A percentile compares a stretch with the other conserved stretches of the same genome.
Conservation (phyloP, 1,140 invertebrate species). For the Hycleus cichorii region DNA sequence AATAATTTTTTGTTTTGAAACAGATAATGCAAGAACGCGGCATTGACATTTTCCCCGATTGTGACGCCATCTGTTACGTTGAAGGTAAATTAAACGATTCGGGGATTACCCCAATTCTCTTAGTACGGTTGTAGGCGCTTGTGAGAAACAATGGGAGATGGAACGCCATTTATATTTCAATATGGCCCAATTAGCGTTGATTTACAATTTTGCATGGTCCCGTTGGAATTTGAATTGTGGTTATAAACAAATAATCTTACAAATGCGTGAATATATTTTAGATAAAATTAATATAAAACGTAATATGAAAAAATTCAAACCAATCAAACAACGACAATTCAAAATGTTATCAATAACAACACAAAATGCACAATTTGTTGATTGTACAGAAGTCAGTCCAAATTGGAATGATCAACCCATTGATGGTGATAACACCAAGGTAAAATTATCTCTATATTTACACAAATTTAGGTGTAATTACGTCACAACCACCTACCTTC, state of each 20-base stretch:
- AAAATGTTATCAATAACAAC: slow-evolving; percentile 56
- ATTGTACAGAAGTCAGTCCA: slow-evolving; percentile 63
- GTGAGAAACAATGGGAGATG: slow-evolving; percentile 64
- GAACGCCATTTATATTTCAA: slow-evolving; percentile 77
- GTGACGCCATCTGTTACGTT: slow-evolving; percentile 76
- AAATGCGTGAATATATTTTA: slow-evolving; percentile 58
- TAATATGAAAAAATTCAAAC: slow-evolving; percentile 8
- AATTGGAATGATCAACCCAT: slow-evolving; percentile 53
- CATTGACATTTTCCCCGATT: slow-evolving; percentile 84
- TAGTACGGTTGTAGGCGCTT: slow-evolving; percentile 38
- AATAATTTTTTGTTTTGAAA: neutral
- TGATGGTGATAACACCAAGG: slow-evolving; percentile 43
- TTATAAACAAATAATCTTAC: slow-evolving; percentile 60
- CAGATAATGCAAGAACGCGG: slow-evolving; percentile 65
- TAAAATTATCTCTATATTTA: slow-evolving; percentile 14
- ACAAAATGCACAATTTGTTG: slow-evolving; percentile 50
- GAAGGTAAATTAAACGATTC: slow-evolving; percentile 45
- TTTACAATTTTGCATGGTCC: slow-evolving; percentile 81
- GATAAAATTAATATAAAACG: slow-evolving; percentile 51
- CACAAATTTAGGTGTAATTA: no score
- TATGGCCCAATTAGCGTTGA: slow-evolving; percentile 67
- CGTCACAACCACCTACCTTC: no score
- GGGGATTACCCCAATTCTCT: neutral
- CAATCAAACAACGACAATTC: slow-evolving; percentile 43
- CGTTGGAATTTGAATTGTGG: slow-evolving; percentile 72